Percentiles rank a stretch among this genome's conserved stretches.
These are phyloP conservation scores for Lucifuga dentata DNA, from an alignment of 2,113 vertebrate species.

Conservation along the genomic window DNA sequence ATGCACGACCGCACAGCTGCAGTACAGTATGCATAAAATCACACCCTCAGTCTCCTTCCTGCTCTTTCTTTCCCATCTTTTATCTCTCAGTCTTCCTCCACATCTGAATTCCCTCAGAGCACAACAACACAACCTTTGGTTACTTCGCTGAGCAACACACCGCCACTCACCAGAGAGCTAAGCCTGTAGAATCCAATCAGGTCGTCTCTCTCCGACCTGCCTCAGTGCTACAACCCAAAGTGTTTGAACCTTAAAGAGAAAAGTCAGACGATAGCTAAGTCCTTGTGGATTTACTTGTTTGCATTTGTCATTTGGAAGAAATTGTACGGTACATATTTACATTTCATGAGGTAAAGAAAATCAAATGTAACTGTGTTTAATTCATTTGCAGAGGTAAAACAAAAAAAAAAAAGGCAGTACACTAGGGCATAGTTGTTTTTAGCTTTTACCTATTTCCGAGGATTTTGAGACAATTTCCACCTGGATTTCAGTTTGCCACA, in stretches of 20 bases:
- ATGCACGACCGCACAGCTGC: neutral
- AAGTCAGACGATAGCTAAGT: neutral
- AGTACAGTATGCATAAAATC: neutral
- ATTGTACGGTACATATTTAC: neutral
- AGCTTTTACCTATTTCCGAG: too few relatives aligned
- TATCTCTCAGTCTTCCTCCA: neutral
- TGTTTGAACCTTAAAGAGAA: slow-evolving; percentile 13
- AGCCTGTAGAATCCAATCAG: slow-evolving; percentile 41
- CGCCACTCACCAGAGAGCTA: slow-evolving; percentile 19
- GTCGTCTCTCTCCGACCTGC: neutral
- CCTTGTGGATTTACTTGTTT: neutral
- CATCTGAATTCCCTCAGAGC: slow-evolving; percentile 41
- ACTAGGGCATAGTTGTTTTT: too few relatives aligned
- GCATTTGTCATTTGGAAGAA: slow-evolving; percentile 14
- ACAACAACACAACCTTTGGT: slow-evolving; percentile 38
- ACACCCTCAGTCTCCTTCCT: neutral
- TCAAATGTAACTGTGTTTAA: too few relatives aligned
- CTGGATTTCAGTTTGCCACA: too few relatives aligned
- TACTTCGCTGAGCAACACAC: slow-evolving; percentile 38
- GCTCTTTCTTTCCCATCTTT: slow-evolving; percentile 29
- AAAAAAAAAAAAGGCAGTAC: too few relatives aligned
- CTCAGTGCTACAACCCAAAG: neutral
- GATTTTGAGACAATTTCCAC: too few relatives aligned
- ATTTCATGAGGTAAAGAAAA: too few relatives aligned
- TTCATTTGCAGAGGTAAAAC: too few relatives aligned